Conservation (phyloP, 2,113 vertebrate genomes). For the Odontophorus gujanensis region DNA sequence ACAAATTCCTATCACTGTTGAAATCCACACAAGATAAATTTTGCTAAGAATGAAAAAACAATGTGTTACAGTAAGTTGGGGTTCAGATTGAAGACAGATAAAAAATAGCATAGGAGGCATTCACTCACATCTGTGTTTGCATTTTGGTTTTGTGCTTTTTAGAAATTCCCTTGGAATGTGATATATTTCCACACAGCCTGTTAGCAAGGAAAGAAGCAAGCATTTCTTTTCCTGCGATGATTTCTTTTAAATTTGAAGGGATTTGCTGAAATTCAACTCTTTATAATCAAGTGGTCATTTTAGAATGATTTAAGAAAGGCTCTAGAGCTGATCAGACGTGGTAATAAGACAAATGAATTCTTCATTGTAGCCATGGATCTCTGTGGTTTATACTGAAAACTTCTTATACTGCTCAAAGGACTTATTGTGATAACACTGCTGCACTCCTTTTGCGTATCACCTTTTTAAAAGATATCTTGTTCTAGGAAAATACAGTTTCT, state of each 20-base stretch:
- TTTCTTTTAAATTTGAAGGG: not conserved
- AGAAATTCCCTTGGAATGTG: not conserved
- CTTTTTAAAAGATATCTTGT: not conserved
- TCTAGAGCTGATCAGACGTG: not conserved
- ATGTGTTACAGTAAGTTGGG: not conserved
- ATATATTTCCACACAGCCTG: not conserved
- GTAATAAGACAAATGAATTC: not conserved
- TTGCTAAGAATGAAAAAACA: not conserved
- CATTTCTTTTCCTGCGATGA: not conserved
- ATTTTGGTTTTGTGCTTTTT: not conserved
- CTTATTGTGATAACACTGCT: not conserved
- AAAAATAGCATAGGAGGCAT: not conserved
- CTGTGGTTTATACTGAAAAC: not conserved
- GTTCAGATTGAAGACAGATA: not conserved
- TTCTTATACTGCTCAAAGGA: not conserved
- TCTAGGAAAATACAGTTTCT: slow-evolving; percentile 49
- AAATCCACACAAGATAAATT: not conserved
- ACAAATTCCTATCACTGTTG: not conserved
- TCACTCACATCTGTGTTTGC: not conserved
- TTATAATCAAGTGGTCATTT: not conserved
- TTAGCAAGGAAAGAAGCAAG: not conserved
- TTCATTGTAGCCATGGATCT: not conserved
- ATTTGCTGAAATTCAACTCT: not conserved
- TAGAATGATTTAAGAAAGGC: not conserved
- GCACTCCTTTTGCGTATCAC: not conserved